These are phyloP conservation scores for Ancistrus triradiatus DNA, from an alignment of 2,113 vertebrate genomes.

Conservation along the genomic window DNA sequence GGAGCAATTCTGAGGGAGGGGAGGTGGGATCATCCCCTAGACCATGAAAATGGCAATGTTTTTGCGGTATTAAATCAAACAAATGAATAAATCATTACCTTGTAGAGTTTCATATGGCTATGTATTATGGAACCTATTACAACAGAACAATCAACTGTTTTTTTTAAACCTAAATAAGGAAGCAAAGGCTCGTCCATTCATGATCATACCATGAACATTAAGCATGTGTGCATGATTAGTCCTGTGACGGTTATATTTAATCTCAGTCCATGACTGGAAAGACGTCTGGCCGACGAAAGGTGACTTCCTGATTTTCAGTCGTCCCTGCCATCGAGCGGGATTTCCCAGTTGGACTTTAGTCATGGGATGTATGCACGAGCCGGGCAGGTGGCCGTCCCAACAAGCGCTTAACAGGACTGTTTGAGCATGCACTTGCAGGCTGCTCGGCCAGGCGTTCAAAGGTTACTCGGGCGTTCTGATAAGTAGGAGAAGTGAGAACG, in stretches of 20 bases:
- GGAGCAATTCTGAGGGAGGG: too few relatives aligned
- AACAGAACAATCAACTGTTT: too few relatives aligned
- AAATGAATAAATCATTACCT: too few relatives aligned
- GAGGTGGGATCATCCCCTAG: too few relatives aligned
- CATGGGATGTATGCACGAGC: neutral
- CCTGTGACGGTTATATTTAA: constrained; percentile 14
- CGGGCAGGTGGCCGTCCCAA: constrained; percentile 4
- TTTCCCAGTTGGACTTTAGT: constrained; percentile 13
- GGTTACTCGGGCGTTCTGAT: constrained; percentile 25
- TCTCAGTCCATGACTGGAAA: constrained; percentile 20
- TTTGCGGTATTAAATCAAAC: too few relatives aligned
- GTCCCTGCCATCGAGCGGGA: neutral
- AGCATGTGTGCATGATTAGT: neutral
- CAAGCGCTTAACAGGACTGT: constrained; percentile 9
- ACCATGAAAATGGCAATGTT: too few relatives aligned
- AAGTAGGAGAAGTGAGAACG: neutral
- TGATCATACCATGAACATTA: neutral
- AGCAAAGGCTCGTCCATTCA: neutral
- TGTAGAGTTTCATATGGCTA: too few relatives aligned
- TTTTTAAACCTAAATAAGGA: constrained; percentile 6
- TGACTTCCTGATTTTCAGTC: constrained; percentile 20
- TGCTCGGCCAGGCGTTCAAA: constrained; percentile 12
- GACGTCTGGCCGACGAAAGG: constrained; percentile 2
- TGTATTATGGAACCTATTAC: neutral
- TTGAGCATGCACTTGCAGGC: constrained; percentile 9